Evolutionary conservation across 2,797 vertebrate genomes (phyloP), one percentile per base, ranked within the genome.

Genomic region (Chiroxiphia lanceolata): DNA sequence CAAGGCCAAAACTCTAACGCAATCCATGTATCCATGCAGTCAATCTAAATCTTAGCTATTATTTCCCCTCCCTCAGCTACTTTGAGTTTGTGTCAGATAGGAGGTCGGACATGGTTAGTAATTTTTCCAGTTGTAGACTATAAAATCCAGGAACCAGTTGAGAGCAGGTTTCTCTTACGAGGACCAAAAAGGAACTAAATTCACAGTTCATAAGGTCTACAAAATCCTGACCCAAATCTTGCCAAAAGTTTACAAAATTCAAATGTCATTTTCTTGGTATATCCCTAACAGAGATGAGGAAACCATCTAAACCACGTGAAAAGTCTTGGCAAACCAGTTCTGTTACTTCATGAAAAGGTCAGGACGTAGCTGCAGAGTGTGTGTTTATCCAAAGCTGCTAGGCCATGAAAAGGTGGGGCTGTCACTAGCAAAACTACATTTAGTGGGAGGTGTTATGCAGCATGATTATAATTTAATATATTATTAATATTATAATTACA

Each of bases 311-410:
- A 60, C 34, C 50, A 78, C 2, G 11, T 45, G 45, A 95, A 93
- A 38, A 91, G 80, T n/a, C 77, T 82, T 76, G 51, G 89, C 71
- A 94, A 95, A 92, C 75, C 77, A 59, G 83, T 92, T 83, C 53
- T 82, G 54, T 89, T 68, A 78, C 86, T 86, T 83, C 50, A 53
- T 60, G 8, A 61, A 89, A 88, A 93, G 33, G 45, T 86, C 83
- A 69, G 78, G 68, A 83, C 21, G n/a, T 11, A 67, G 60, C 60
- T 91, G 60, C 36, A 33, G 56, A 87, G 54, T 5, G 5, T 83
- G 44, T 68, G 70, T 59, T 89, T 69, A 91, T 60, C 29, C 67
- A 82, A 65, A 87, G 48, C 29, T 83, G 40, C 38, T 44, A 34
- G 34, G 56, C 65, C 69, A 18, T 56, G 80, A 44, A 75, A 89